phyloP scores from a whole-genome alignment of 2,113 vertebrate species.

The Chiloscyllium plagiosum region DNA sequence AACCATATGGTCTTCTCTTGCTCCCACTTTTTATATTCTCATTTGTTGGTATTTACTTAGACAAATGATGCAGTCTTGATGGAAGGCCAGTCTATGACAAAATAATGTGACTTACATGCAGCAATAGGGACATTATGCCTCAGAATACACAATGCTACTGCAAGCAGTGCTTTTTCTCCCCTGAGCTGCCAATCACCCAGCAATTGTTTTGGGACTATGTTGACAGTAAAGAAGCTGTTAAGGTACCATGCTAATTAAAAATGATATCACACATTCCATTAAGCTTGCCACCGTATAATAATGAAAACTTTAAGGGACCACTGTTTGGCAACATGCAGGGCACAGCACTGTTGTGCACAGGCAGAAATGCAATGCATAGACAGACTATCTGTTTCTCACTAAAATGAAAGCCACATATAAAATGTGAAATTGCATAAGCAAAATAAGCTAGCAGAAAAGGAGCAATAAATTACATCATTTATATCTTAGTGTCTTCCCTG shows the following conservation, averaged over 20 bases:
- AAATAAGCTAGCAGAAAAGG: not conserved
- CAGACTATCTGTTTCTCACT: not conserved
- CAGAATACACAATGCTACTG: not conserved
- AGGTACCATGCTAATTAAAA: too few species aligned
- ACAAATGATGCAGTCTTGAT: not conserved
- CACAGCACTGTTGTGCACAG: not conserved
- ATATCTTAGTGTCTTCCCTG: not conserved
- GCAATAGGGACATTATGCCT: not conserved
- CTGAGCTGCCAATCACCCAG: not conserved
- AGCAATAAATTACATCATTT: not conserved
- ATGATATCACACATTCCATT: not conserved
- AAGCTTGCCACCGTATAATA: not conserved
- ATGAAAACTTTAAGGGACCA: not conserved
- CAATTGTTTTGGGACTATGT: not conserved
- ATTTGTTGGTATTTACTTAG: not conserved
- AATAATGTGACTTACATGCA: not conserved
- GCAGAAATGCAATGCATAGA: not conserved
- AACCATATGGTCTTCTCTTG: not conserved
- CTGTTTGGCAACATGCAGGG: not conserved
- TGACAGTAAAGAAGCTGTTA: too few species aligned
- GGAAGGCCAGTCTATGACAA: not conserved
- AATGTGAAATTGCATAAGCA: not conserved
- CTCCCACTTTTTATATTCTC: not conserved
- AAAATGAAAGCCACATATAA: not conserved
- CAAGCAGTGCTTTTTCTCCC: not conserved